Percentiles rank a stretch among this genome's conserved stretches.
Conservation (phyloP, 2,888 invertebrate species). For the Synanthedon formicaeformis region DNA sequence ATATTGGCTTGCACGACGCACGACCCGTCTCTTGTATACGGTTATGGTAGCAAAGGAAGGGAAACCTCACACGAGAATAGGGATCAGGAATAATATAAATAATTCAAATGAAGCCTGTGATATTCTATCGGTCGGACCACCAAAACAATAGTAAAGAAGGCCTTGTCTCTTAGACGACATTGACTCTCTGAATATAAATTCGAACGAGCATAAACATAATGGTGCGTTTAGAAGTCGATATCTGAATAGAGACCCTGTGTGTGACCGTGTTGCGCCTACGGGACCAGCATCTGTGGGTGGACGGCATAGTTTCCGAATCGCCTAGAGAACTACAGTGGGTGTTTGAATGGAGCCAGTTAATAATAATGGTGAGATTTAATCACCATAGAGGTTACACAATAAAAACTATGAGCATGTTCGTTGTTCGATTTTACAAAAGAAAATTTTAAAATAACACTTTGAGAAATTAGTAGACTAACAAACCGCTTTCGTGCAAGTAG, state of each 20-base stretch:
- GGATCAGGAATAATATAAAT: constrained; percentile 24
- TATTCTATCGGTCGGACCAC: constrained; percentile 55
- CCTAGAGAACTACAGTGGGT: constrained; percentile 65
- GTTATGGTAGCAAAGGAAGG: constrained; percentile 25
- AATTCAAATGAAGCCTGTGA: constrained; percentile 43
- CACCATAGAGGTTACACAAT: constrained; percentile 67
- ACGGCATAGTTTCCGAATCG: constrained; percentile 65
- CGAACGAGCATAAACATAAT: constrained; percentile 55
- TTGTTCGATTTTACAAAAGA: constrained; percentile 46
- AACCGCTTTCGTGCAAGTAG: constrained; percentile 28
- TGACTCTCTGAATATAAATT: constrained; percentile 64
- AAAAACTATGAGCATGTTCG: constrained; percentile 56
- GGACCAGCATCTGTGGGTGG: constrained; percentile 66
- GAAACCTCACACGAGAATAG: constrained; percentile 17
- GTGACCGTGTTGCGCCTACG: constrained; percentile 70
- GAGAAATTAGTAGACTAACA: constrained; percentile 12
- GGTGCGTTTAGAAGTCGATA: constrained; percentile 56
- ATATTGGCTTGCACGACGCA: constrained; percentile 65
- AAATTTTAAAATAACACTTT: constrained; percentile 37
- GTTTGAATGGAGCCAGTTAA: constrained; percentile 70
- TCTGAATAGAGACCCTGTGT: constrained; percentile 58
- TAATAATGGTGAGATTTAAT: constrained; percentile 71
- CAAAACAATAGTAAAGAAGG: constrained; percentile 52
- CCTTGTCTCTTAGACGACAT: constrained; percentile 57
- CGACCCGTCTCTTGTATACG: constrained; percentile 20